Evolutionary conservation across 2,113 vertebrate genomes (phyloP), one percentile per base, ranked within the genome.

Genomic region (Tyrannus savana): DNA sequence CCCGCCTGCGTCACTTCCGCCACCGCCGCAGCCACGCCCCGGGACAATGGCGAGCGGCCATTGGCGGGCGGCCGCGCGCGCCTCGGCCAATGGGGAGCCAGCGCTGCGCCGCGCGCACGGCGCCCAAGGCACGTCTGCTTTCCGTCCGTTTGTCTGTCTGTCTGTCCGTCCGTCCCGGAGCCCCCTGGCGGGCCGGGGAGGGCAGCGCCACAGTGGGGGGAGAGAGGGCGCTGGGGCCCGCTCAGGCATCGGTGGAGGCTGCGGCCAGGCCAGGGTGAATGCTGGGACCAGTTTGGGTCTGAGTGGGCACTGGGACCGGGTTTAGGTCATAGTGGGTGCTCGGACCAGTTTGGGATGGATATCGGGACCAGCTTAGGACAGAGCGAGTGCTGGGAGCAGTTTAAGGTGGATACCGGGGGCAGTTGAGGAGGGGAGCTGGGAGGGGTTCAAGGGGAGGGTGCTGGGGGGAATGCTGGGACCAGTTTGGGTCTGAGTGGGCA

Each of bases 351-450:
- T 17, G 30, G 30, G 41, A 16, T 30, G 28, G n/a, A 9, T 28
- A 9, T 23, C 28, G 64, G 39, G 27, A 23, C 17, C 27, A 19
- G 9, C 33, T 52, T 7, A 55, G n/a, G n/a, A 12, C 9, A 0
- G 28, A 15, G 2, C 14, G n/a, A 24, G 24, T 13, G 9, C 6
- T 3, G 41, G 9, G 9, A 2, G 0, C 24, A 0, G 18, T 19
- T 35, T 25, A 7, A 11, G 4, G 5, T 6, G 30, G 19, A 11
- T 3, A 2, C 52, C 15, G 53, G 55, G 44, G 19, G 3, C 14
- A 1, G 4, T 1, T 16, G 19, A 3, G n/a, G 15, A n/a, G 59
- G 4, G 14, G 7, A 7, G 8, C 28, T 14, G 24, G 56, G 18
- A 39, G 46, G 23, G 33, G 6, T 8, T 19, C 55, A 22, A 7